Percentiles rank a stretch among this genome's conserved stretches.
phyloP scores from a whole-genome alignment of 2,888 invertebrate species.

The Hybos culiciformis region DNA sequence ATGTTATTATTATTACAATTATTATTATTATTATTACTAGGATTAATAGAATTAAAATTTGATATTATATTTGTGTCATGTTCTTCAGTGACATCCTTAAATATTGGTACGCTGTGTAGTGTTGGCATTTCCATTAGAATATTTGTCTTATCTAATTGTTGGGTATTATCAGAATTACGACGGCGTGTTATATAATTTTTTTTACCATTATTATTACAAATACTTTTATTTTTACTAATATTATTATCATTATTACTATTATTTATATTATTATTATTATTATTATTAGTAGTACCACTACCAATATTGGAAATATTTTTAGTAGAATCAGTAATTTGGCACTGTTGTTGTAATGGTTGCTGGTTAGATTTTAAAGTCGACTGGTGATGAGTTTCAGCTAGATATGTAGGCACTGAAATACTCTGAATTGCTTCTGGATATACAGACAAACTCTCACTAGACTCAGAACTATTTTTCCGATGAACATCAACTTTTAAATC shows the following conservation, averaged over 20 bases:
- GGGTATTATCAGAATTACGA: not conserved
- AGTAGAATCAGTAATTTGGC: too few relatives aligned
- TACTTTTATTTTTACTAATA: too few relatives aligned
- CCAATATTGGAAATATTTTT: too few relatives aligned
- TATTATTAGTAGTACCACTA: too few relatives aligned
- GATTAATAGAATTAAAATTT: too few relatives aligned
- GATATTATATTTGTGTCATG: too few relatives aligned
- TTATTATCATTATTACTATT: too few relatives aligned
- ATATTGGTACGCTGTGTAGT: not conserved
- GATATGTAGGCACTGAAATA: slow-evolving; percentile 25
- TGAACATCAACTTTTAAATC: slow-evolving; percentile 90
- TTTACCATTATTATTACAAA: too few relatives aligned
- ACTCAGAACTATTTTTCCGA: slow-evolving; percentile 79
- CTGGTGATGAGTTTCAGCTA: slow-evolving; percentile 26
- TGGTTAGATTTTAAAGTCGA: slow-evolving; percentile 4
- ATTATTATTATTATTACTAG: not conserved
- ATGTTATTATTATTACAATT: not conserved
- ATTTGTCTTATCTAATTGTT: not conserved
- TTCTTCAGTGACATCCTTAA: slow-evolving; percentile 1
- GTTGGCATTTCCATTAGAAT: not conserved
- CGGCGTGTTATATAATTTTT: not conserved
- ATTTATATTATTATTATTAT: too few relatives aligned
- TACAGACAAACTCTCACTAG: slow-evolving; percentile 58
- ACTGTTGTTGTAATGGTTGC: not conserved
- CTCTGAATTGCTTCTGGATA: slow-evolving; percentile 27